Percentiles rank a stretch among this genome's conserved stretches.
Evolutionary conservation across 92 coral and sea anemone genomes (phyloP).

Genomic region (Diadumene lineata): DNA sequence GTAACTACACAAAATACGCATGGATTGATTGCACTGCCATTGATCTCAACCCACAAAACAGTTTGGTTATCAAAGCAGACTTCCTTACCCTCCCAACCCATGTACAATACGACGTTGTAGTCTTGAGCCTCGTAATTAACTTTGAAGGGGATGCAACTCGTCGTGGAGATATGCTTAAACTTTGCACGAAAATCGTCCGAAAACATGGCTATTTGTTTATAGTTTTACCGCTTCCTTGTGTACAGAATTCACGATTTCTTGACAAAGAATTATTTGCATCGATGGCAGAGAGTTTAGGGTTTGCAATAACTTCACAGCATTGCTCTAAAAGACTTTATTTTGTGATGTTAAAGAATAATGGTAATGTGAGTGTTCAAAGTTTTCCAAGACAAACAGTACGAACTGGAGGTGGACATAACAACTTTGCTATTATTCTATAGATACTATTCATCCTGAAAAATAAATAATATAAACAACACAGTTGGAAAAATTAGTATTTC

Average conservation of each 20-base stretch:
- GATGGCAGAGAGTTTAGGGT: conserved; percentile 66
- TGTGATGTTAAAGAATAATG: conserved; percentile 51
- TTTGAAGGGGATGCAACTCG: conserved; percentile 56
- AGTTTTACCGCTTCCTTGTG: conserved; percentile 65
- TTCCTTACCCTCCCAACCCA: conserved; percentile 34
- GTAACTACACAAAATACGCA: conserved; percentile 44
- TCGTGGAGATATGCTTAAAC: conserved; percentile 63
- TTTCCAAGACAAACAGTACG: conserved; percentile 51
- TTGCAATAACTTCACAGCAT: conserved; percentile 26
- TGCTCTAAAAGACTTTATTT: conserved; percentile 51
- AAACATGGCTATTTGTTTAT: conserved; percentile 42
- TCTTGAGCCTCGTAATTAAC: conserved; percentile 59
- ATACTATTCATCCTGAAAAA: no score
- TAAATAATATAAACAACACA: no score
- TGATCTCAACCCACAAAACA: conserved; percentile 65
- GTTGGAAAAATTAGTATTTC: no score
- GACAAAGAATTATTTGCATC: conserved; percentile 36
- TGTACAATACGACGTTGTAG: conserved; percentile 50
- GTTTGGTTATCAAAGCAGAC: conserved; percentile 45
- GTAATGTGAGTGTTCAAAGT: conserved; percentile 8
- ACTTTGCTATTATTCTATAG: conserved; percentile 57
- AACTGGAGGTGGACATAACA: conserved; percentile 55
- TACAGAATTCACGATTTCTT: conserved; percentile 62
- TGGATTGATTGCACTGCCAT: conserved; percentile 73
- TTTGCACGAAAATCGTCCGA: conserved; percentile 35